phyloP scores from a whole-genome alignment of 2,113 vertebrate species.

The Triplophysa tibetana region DNA sequence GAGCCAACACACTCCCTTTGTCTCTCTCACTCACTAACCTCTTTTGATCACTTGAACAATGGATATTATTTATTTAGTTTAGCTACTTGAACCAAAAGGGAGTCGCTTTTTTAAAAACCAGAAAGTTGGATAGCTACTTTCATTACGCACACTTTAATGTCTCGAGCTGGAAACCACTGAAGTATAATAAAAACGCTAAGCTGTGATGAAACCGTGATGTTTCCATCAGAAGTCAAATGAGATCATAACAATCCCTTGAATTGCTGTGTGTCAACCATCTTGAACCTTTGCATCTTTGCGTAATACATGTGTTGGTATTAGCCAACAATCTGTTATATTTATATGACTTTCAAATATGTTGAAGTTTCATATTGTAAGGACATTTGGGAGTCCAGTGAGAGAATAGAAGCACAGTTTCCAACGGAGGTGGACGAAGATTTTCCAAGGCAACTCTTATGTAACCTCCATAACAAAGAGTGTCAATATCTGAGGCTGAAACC shows the following conservation, averaged over 20 bases:
- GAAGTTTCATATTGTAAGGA: not conserved
- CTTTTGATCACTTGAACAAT: constrained; percentile 30
- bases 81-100: constrained; percentile 28
- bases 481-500: constrained; percentile 46
- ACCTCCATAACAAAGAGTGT: constrained; percentile 56
- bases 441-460: constrained; percentile 65
- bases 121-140: constrained; percentile 49
- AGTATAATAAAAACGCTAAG: constrained; percentile 54
- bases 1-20: not conserved
- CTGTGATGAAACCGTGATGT: not conserved
- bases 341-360: not conserved
- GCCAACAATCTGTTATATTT: not conserved
- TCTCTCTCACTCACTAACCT: constrained; percentile 2
- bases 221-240: constrained; percentile 22
- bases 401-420: constrained; percentile 50
- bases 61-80: constrained; percentile 34
- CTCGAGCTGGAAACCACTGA: constrained; percentile 57
- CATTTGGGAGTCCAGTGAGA: constrained; percentile 21
- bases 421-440: constrained; percentile 54
- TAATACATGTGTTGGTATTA: not conserved
- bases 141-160: constrained; percentile 51
- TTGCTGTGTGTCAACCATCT: not conserved
- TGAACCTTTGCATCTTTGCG: not conserved
- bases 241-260: not conserved
- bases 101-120: constrained; percentile 37